Base-by-base conservation (phyloP, 2,113 vertebrate species). In the Poeciliopsis occidentalis region DNA sequence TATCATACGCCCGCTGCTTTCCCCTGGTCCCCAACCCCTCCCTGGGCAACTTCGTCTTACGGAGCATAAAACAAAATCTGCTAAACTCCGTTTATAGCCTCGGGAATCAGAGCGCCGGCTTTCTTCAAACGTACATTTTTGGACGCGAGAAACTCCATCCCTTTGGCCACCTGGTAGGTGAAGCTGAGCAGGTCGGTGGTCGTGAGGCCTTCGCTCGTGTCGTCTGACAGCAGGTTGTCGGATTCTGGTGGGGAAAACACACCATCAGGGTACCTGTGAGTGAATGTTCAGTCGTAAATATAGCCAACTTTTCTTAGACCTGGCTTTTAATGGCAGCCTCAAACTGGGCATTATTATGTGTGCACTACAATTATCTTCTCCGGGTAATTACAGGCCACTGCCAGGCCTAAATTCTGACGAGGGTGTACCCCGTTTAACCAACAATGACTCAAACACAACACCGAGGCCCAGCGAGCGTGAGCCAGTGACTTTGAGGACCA, bases 121-220 rank as follows among this genome's bases (percentile, higher is more conserved):
- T 71, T 0, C 61, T 78, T 60, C 62, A 51, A 60, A 95, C 97
- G 94, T 90, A 99, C 98, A 60, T 99, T 99, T 93, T 99, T 99
- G 72, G 97, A 98, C 67, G 98, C 96, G 85, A 99, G 90, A 85
- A 99, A 99, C 80, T 99, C 98, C 98, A 99, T 99, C 80, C 98
- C 98, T 76, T 96, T 92, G 63, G 98, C 96, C 90, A 99, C 98
- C 87, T 99, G 98, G 86, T 97, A 99, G 62, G 97, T 98, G 76
- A 99, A 99, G 81, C 98, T 99, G 68, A 99, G 92, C 84, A 99
- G 95, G 91, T 99, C 98, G 83, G 96, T 88, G 39, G 98, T 92
- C 72, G 93, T 96, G 67, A 99, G 96, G 60, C 97, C 96, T 54
- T 98, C 97, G 0, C 92, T 95, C 79, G 83, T 89, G 65, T 96